Evolutionary conservation across 2,113 vertebrate species (phyloP), one percentile per base, ranked within the genome.

Genomic region (Leptodactylus fuscus): DNA sequence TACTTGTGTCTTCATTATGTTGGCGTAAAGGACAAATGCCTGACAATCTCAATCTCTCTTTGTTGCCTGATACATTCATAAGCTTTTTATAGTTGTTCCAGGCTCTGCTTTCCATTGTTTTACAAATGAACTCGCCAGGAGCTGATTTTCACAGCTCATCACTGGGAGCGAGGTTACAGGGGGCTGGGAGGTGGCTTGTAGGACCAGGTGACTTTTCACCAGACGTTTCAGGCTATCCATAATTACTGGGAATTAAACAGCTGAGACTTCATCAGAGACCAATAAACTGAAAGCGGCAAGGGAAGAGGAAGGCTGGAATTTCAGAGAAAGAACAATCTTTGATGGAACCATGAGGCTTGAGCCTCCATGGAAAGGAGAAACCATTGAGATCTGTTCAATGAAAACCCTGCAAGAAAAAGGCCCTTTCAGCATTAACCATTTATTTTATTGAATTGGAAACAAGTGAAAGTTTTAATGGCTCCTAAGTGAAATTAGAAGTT

Each of bases 161-260:
- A 1, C 55, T 51, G n/a, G 48, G n/a, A 70, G 55, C 46, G 36
- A 44, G 81, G 46, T 70, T 77, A 79, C 11, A 5, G 71, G 7
- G 24, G 85, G 53, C 32, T 1, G 0, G 2, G 5, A 76, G 29
- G 71, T 65, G 36, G 78, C 70, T 85, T 83, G 86, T 87, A 87
- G 93, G 87, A 89, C 89, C 92, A 90, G 92, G 93, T 89, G 91
- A 89, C 89, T 81, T 38, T 78, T 60, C 69, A 87, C 65, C 80
- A 53, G 62, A 32, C 74, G 87, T 89, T 87, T 88, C 29, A 88
- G 87, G 89, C 88, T 81, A 10, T 91, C 87, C 90, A 91, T 94
- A 90, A 92, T 91, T 87, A 90, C 77, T 88, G 87, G 41, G 88
- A 76, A 87, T 90, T 87, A 90, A 92, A 90, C 94, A 90, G 93